Conservation (phyloP, 2,113 vertebrate genomes). For the Callipepla californica region DNA sequence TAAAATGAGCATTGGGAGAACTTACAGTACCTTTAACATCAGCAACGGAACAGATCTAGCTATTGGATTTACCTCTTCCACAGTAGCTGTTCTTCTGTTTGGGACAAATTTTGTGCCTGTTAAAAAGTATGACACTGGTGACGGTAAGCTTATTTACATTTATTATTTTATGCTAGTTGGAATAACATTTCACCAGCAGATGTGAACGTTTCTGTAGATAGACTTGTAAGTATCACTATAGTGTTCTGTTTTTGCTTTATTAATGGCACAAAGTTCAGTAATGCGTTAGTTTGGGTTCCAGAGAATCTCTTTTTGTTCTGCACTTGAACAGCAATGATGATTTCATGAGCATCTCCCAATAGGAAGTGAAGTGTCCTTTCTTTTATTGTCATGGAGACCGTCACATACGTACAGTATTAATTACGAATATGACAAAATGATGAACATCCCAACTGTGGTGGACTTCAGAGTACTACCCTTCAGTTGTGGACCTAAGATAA, state of each 20-base stretch:
- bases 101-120: conserved; percentile 91
- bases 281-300: neutral
- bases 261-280: neutral
- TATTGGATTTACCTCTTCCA: conserved; percentile 81
- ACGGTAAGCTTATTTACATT: conserved; percentile 78
- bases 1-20: neutral
- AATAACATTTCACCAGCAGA: neutral
- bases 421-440: neutral
- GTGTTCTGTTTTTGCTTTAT: neutral
- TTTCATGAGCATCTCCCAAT: neutral
- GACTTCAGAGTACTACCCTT: neutral
- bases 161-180: neutral
- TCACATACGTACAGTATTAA: accelerated
- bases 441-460: neutral
- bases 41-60: conserved; percentile 73
- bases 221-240: neutral
- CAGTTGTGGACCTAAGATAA: neutral
- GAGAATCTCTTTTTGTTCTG: neutral
- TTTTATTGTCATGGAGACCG: neutral
- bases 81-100: conserved; percentile 82
- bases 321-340: neutral
- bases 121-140: conserved; percentile 88
- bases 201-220: neutral
- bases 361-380: neutral
- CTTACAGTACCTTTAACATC: conserved; percentile 1